Percentiles rank a stretch among this genome's conserved stretches.
Conservation (phyloP, 1,140 invertebrate genomes). For the Steinernema khuongi region DNA sequence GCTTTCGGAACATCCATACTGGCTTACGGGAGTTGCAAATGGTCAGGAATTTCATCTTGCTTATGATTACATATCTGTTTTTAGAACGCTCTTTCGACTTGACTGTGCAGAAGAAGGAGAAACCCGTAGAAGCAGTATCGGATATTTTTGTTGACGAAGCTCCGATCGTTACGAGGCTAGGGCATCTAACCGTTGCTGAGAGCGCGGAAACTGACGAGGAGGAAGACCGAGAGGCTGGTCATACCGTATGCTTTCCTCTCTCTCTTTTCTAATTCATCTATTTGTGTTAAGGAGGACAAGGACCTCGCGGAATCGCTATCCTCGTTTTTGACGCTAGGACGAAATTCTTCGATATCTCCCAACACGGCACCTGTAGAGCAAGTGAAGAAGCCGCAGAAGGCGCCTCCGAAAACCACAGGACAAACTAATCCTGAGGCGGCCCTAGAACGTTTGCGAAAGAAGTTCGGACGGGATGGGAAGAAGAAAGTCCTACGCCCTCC, state of each 20-base stretch:
- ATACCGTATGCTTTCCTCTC: no score
- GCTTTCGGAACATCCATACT: constrained; percentile 24
- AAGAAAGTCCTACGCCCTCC: not conserved
- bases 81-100: not conserved
- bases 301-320: no score
- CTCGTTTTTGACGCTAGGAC: no score
- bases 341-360: no score
- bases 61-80: not conserved
- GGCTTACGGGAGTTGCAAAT: constrained; percentile 27
- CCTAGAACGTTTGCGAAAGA: not conserved
- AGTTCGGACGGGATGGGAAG: not conserved
- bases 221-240: not conserved
- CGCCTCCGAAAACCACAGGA: no score
- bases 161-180: not conserved
- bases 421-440: not conserved
- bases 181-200: not conserved
- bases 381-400: no score
- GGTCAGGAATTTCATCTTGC: no score
- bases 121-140: not conserved
- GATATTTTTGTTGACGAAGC: not conserved
- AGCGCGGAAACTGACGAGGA: not conserved
- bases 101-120: not conserved
- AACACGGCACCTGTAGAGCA: no score
- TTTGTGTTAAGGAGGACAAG: no score
- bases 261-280: no score